These are phyloP conservation scores for Drosophila bifasciata DNA, from an alignment of 1,140 invertebrate genomes.

Conservation along the genomic window DNA sequence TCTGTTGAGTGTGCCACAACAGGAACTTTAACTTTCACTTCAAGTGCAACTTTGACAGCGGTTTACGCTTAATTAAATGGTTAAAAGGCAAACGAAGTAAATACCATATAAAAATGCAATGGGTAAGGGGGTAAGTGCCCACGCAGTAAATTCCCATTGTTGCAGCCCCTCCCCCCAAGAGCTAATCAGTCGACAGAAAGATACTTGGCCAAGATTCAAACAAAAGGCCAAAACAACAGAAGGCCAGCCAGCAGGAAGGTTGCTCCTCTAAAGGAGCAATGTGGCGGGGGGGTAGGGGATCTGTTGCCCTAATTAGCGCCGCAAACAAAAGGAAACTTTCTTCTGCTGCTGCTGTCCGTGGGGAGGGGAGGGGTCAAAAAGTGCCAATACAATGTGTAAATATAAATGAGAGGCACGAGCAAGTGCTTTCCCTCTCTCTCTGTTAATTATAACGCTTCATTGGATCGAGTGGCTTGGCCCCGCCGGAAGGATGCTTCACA, in stretches of 20 bases:
- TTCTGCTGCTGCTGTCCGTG: conserved; percentile 10
- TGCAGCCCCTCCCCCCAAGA: conserved; percentile 31
- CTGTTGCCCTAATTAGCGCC: conserved; percentile 66
- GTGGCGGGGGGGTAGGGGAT: conserved; percentile 42
- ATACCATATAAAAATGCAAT: conserved; percentile 28
- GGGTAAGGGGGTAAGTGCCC: not conserved
- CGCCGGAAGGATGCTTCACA: conserved; percentile 3
- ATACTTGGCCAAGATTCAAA: conserved; percentile 50
- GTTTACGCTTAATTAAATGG: conserved; percentile 76
- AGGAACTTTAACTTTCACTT: conserved; percentile 71
- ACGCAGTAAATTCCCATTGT: conserved; percentile 28
- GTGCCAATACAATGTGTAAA: conserved; percentile 77
- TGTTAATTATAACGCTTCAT: conserved; percentile 65
- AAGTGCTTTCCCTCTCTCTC: not conserved
- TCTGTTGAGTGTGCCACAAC: conserved; percentile 62
- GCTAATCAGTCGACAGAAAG: conserved; percentile 76
- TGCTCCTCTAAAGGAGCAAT: not conserved
- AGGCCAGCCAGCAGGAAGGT: too few relatives aligned
- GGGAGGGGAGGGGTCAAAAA: conserved; percentile 52
- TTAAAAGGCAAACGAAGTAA: conserved; percentile 60
- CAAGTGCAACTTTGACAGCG: conserved; percentile 67
- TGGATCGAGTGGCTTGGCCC: conserved; percentile 3
- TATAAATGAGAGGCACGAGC: conserved; percentile 55
- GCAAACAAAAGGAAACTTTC: conserved; percentile 62
- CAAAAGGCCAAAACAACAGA: conserved; percentile 50